Evolutionary conservation across 2,888 invertebrate species (phyloP), one percentile per base, ranked within the genome.

Genomic region (Dysmachus trigonus): DNA sequence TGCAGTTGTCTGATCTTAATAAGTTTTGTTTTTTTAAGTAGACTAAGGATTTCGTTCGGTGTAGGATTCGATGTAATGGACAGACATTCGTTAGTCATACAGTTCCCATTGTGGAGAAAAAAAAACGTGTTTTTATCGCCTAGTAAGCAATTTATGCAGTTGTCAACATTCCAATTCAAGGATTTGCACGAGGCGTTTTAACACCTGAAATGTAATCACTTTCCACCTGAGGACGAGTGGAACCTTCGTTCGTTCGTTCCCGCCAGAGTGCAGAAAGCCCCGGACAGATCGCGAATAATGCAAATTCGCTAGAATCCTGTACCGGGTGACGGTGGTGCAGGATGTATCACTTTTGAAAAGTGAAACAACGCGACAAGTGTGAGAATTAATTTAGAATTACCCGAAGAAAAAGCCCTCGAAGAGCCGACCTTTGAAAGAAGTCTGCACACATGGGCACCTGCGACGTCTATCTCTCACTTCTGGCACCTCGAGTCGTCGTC

Each of bases 361-460:
- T 81, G 81, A 81, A 81, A 81, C 62, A 53, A 53, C 62, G 81
- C 81, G 81, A 35, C 53, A 85, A 77, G 85, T 85, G 85, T 79
- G 71, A 77, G 79, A 85, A 85, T 85, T 85, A 76, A 85, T 85
- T 85, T 85, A 53, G 77, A 73, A 85, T 85, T 85, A 62, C 85
- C 85, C 79, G n/a, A 77, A 85, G 85, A 77, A 77, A 81, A 53
- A 81, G 33, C 81, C 31, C 81, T 81, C 47, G 53, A 81, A 41
- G 81, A 81, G 18, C 33, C 33, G 81, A 31, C 30, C 62, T 41
- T 41, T 81, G 53, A 81, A 81, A 33, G 81, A 27, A 81, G 81
- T 81, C 81, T 81, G 53, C 81, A 81, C n/a, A 81, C 62, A 81
- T 31, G 31, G 81, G 31, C 53, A 81, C 81, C 81, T 81, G 81